These are phyloP conservation scores for Unio pictorum DNA, from an alignment of 2,888 invertebrate species.

Conservation along the genomic window DNA sequence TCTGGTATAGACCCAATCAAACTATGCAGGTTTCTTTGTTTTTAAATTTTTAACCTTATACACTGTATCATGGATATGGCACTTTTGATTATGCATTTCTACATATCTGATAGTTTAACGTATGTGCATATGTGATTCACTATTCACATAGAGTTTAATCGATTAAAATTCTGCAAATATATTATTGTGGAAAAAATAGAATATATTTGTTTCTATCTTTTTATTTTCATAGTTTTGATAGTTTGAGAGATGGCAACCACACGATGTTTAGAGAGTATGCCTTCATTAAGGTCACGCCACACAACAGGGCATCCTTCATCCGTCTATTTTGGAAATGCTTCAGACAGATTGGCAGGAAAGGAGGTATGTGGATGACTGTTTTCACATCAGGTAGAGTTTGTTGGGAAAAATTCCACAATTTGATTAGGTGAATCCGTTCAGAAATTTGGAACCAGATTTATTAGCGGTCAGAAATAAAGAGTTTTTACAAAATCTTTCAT, in stretches of 20 bases:
- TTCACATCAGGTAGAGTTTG: neutral
- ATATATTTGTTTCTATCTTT: neutral
- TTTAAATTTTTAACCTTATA: too few species aligned
- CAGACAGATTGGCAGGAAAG: conserved; percentile 67
- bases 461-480: too few species aligned
- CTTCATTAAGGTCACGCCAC: conserved; percentile 66
- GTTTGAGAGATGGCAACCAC: conserved; percentile 69
- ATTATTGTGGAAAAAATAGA: neutral
- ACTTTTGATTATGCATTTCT: too few species aligned
- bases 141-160: too few species aligned
- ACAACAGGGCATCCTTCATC: conserved; percentile 70
- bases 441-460: neutral
- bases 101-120: too few species aligned
- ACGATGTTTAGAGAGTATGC: conserved; percentile 68
- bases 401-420: neutral
- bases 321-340: conserved; percentile 69
- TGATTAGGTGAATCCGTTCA: neutral
- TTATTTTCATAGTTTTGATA: conserved; percentile 61
- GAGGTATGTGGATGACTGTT: conserved; percentile 54
- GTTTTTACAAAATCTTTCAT: too few species aligned
- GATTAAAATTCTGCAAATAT: neutral
- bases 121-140: too few species aligned
- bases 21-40: too few species aligned
- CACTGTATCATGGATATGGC: too few species aligned
- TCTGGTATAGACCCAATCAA: too few species aligned